These are phyloP conservation scores for Heterodera schachtii DNA, from an alignment of 1,140 invertebrate species.

Conservation along the genomic window DNA sequence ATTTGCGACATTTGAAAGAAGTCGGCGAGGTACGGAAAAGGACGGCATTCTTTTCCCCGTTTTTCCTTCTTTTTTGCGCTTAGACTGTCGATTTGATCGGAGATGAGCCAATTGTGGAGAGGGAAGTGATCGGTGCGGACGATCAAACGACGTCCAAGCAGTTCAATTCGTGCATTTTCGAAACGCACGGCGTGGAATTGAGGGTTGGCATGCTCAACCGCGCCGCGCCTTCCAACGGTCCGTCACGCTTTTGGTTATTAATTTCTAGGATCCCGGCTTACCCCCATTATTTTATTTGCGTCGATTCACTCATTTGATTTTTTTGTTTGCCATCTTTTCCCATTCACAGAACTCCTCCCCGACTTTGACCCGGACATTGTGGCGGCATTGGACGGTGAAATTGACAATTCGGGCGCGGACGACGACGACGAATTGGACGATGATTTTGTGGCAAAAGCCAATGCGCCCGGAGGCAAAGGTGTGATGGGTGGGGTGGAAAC, in stretches of 20 bases:
- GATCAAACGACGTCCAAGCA: neutral
- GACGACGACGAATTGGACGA: slow-evolving; percentile 59
- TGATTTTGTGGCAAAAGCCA: slow-evolving; percentile 37
- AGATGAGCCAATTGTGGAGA: slow-evolving; percentile 39
- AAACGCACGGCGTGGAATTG: slow-evolving; percentile 80
- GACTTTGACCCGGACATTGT: slow-evolving; percentile 90
- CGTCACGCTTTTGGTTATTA: slow-evolving; percentile 47
- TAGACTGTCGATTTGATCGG: slow-evolving; percentile 66
- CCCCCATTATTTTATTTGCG: too few relatives aligned
- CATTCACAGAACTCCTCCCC: slow-evolving; percentile 73
- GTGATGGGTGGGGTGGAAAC: neutral
- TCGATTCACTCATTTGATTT: too few relatives aligned
- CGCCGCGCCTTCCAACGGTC: slow-evolving; percentile 75
- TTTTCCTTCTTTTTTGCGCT: slow-evolving; percentile 17
- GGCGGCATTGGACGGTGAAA: slow-evolving; percentile 75
- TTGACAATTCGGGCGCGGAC: slow-evolving; percentile 76
- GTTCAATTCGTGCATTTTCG: slow-evolving; percentile 86
- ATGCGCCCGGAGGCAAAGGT: slow-evolving; percentile 27
- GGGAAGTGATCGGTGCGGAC: slow-evolving; percentile 51
- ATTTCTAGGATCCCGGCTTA: slow-evolving; percentile 23
- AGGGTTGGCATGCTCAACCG: slow-evolving; percentile 84
- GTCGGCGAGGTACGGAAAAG: slow-evolving; percentile 58
- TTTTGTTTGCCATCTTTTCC: too few relatives aligned
- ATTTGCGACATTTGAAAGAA: slow-evolving; percentile 83
- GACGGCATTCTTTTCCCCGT: neutral